These are phyloP conservation scores for Silurus lanzhouensis DNA, from an alignment of 2,797 vertebrate genomes.

Conservation along the genomic window DNA sequence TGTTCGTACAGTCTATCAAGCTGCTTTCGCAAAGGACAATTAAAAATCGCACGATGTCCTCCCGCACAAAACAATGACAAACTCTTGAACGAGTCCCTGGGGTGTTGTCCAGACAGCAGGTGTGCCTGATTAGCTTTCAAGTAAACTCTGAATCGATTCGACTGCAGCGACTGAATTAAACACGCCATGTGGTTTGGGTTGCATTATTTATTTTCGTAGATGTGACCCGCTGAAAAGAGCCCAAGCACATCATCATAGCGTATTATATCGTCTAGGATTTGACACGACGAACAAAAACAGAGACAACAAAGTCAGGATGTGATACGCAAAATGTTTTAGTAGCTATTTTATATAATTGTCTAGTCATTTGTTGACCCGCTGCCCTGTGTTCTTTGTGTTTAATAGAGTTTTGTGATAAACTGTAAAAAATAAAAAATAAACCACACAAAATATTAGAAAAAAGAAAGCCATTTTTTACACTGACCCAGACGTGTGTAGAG, in stretches of 20 bases:
- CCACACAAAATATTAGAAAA: no score
- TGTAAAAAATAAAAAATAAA: no score
- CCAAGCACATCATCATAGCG: neutral
- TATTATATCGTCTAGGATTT: neutral
- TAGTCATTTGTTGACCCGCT: neutral
- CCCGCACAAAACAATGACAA: neutral
- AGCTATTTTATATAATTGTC: neutral
- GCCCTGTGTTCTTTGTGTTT: neutral
- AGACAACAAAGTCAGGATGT: neutral
- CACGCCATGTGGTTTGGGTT: neutral
- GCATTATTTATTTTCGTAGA: neutral
- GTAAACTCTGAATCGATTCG: neutral
- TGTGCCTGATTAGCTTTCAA: neutral
- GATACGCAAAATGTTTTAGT: neutral
- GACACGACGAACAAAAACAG: neutral
- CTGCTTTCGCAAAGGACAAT: no score
- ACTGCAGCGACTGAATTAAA: neutral
- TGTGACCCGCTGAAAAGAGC: neutral
- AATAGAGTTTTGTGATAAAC: no score
- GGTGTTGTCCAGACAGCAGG: neutral
- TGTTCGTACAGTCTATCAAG: no score
- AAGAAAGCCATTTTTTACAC: neutral
- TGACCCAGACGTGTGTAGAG: neutral
- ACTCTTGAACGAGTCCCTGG: neutral
- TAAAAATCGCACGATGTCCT: no score